A percentile compares a stretch with the other conserved stretches of the same genome.
These are phyloP conservation scores for Virgularia gustaviana DNA, from an alignment of 92 coral and sea anemone genomes.

Conservation along the genomic window DNA sequence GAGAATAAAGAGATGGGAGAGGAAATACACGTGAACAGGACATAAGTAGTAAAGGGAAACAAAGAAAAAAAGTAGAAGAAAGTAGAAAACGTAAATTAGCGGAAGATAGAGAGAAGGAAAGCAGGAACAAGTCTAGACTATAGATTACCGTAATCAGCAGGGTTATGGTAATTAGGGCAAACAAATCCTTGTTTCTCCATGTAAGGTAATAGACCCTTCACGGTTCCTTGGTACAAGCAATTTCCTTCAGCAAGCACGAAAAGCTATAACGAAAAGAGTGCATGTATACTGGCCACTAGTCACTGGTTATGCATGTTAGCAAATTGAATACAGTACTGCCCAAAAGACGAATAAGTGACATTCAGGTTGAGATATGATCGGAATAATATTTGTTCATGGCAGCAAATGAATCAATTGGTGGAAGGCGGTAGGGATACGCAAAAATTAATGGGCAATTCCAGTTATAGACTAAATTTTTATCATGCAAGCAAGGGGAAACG, in stretches of 20 bases:
- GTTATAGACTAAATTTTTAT: too few species aligned
- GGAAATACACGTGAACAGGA: background rate
- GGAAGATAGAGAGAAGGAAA: background rate
- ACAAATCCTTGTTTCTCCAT: slow-evolving; percentile 71
- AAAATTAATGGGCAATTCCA: too few species aligned
- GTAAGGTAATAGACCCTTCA: slow-evolving; percentile 73
- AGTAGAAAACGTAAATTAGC: background rate
- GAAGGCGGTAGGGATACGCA: too few species aligned
- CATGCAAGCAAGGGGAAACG: too few species aligned
- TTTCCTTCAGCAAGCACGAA: slow-evolving; percentile 89
- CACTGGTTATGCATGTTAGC: background rate
- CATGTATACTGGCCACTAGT: background rate
- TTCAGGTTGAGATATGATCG: too few species aligned
- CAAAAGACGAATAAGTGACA: background rate
- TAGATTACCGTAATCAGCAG: slow-evolving; percentile 93
- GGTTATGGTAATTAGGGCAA: slow-evolving; percentile 98
- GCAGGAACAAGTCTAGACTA: background rate
- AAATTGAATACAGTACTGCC: background rate
- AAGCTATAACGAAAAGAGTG: too few species aligned
- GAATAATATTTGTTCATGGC: too few species aligned
- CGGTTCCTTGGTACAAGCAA: slow-evolving; percentile 82
- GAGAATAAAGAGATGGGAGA: too few species aligned
- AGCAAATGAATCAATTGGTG: too few species aligned
- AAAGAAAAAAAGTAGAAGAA: too few species aligned
- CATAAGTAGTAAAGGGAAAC: background rate